phyloP scores from a whole-genome alignment of 2,888 invertebrate species.

The Nomada ruficornis region DNA sequence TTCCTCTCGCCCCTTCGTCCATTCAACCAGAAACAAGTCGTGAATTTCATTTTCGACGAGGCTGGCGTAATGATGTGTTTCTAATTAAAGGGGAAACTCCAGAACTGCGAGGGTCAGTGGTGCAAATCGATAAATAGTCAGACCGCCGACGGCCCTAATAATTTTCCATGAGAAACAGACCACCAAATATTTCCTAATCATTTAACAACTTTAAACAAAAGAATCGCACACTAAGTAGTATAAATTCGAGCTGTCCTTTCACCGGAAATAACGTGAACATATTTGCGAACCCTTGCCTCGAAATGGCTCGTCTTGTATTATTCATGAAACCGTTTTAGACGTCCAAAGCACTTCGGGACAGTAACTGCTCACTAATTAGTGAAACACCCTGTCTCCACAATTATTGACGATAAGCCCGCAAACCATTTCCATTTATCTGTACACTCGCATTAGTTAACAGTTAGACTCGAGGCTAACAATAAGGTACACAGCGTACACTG shows the following conservation, averaged over 20 bases:
- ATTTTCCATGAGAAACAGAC: background rate
- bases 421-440: constrained; percentile 16
- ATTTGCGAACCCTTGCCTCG: background rate
- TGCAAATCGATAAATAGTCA: background rate
- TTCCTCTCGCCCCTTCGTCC: background rate
- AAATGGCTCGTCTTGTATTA: constrained; percentile 17
- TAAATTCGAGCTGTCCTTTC: background rate
- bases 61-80: background rate
- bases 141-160: background rate
- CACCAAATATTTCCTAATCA: background rate
- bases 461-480: background rate
- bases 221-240: background rate
- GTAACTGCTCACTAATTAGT: constrained; percentile 49
- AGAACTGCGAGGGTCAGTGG: background rate
- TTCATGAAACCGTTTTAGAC: constrained; percentile 26
- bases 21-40: background rate
- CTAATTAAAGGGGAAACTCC: background rate
- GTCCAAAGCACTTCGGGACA: constrained; percentile 11
- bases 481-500: background rate
- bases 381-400: constrained; percentile 4
- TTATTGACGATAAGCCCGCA: constrained; percentile 26
- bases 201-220: background rate
- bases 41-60: constrained; percentile 1
- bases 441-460: constrained; percentile 9
- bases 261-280: background rate